Evolutionary conservation across 2,797 vertebrate genomes (phyloP).

Genomic region (Gobionotothen gibberifrons): DNA sequence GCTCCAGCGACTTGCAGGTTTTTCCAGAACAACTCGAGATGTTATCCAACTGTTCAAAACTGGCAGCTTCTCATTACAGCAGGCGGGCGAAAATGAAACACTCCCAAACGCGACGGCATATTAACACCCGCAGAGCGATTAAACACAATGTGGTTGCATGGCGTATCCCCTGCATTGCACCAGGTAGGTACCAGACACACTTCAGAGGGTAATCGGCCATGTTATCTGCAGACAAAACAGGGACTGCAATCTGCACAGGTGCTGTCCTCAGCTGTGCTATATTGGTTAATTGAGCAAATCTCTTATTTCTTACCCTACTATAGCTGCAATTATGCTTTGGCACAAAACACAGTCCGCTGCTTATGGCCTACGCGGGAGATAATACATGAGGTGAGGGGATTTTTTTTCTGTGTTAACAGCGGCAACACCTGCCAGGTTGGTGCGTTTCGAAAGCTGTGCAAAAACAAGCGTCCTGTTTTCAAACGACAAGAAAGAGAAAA

Average conservation of each 20-base stretch:
- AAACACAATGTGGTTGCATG: slow-evolving; percentile 56
- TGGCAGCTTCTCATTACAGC: slow-evolving; percentile 69
- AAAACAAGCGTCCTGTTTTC: not conserved
- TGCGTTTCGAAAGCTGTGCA: not conserved
- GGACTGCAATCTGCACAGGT: slow-evolving; percentile 80
- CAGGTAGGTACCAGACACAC: slow-evolving; percentile 75
- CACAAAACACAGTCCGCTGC: slow-evolving; percentile 59
- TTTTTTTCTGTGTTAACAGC: slow-evolving; percentile 18
- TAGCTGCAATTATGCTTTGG: slow-evolving; percentile 79
- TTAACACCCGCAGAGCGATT: slow-evolving; percentile 78
- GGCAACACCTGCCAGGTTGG: slow-evolving; percentile 33
- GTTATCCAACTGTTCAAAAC: slow-evolving; percentile 66
- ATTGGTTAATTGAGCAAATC: slow-evolving; percentile 87
- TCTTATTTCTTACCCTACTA: slow-evolving; percentile 84
- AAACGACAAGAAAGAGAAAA: not conserved
- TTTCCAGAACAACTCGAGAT: slow-evolving; percentile 40
- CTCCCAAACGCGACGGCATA: slow-evolving; percentile 71
- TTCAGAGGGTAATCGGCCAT: slow-evolving; percentile 82
- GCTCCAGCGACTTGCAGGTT: slow-evolving; percentile 42
- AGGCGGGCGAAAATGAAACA: slow-evolving; percentile 76
- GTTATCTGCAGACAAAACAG: slow-evolving; percentile 67
- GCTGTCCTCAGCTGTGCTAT: slow-evolving; percentile 81
- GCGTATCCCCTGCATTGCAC: slow-evolving; percentile 58
- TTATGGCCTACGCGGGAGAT: slow-evolving; percentile 65
- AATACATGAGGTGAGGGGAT: slow-evolving; percentile 61